Evolutionary conservation across 1,140 invertebrate genomes (phyloP), one percentile per base, ranked within the genome.

Genomic region (Antheraea pernyi): DNA sequence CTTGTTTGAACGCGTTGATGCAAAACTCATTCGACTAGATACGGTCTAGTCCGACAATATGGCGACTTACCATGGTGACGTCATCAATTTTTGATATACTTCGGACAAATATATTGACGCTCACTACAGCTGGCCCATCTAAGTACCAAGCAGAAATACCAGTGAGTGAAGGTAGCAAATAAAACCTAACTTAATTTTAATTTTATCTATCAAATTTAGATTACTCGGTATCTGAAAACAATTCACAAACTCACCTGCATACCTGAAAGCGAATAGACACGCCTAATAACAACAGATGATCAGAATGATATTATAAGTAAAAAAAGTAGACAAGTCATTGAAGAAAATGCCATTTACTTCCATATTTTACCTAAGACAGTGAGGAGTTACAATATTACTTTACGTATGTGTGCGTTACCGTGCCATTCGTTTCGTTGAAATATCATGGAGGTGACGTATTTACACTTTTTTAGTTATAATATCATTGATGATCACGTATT

Each of bases 71-170:
- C 98, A 98, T 98, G 85, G 97, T 98, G 93, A 98, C 97, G 95
- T 99, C 98, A 97, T 98, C 97, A 95, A 99, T 98, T 96, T 98
- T 98, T 94, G 97, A 98, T 95, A 98, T 98, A 96, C 97, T 98
- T 95, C 98, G 95, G 93, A 99, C 96, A 96, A 98, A 98, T 95
- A 98, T 97, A 96, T 99, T 98, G 95, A 99, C 97, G 94, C 95
- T 95, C 93, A 98, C 97, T 94, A 97, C 95, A 90, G 97, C 96
- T 91, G 97, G 96, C 93, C 96, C 97, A 96, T 97, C 96, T 97
- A 95, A 94, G 85, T 91, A 89, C 85, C 87, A 91, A 91, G 86
- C 88, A 91, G 89, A 91, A 90, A 88, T 85, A 87, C 77, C 79
- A 74, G 82, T 88, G 80, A 85, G 83, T 84, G 72, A 83, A 70